Conservation (phyloP, 64 coral and sea anemone genomes). For the Dendrophyllia cribrosa region DNA sequence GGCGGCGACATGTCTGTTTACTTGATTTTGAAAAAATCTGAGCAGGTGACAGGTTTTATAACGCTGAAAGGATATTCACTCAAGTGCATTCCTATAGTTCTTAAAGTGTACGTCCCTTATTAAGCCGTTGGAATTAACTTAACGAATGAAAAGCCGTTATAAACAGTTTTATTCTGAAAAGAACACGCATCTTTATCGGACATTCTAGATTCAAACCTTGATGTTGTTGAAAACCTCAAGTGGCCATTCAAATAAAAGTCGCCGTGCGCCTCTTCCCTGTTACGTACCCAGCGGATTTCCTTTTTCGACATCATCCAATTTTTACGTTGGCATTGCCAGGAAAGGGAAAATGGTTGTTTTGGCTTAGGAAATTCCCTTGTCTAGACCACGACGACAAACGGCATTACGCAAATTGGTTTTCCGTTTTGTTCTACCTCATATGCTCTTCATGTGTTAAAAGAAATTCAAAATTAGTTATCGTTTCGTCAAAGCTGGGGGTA, state of each 20-base stretch:
- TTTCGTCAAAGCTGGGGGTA: no score
- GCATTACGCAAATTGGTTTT: no score
- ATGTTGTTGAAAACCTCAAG: no score
- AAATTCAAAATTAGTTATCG: background rate
- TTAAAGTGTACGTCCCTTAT: background rate
- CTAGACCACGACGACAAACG: background rate
- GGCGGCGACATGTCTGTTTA: background rate
- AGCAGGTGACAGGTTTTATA: background rate
- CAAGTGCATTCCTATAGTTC: background rate
- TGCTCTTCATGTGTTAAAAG: background rate
- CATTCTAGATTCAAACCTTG: no score
- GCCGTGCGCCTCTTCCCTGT: no score
- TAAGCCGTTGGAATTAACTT: background rate
- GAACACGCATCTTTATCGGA: no score
- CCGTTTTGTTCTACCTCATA: background rate
- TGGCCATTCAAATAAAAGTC: no score
- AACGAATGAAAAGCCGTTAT: no score
- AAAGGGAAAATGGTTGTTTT: background rate
- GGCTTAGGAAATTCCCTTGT: background rate
- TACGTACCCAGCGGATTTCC: no score
- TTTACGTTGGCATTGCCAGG: background rate
- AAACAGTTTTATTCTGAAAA: no score
- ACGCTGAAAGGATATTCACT: background rate
- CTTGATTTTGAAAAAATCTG: conserved; percentile 1
- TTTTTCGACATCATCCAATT: no score